Conservation (phyloP, 2,113 vertebrate genomes). For the Osmerus mordax region DNA sequence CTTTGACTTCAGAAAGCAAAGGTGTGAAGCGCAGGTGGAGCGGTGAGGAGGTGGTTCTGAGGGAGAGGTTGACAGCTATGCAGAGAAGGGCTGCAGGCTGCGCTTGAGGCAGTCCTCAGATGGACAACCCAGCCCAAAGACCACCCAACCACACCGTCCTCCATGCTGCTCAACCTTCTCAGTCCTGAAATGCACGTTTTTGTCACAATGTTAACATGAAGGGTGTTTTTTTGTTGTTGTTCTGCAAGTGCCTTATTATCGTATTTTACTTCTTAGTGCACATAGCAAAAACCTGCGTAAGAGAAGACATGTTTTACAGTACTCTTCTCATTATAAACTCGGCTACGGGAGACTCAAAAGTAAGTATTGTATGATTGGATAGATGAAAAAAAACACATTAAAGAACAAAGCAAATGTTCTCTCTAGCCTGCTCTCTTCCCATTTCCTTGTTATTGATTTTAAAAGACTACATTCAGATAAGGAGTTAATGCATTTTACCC, state of each 20-base stretch:
- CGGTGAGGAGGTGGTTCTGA: conserved; percentile 33
- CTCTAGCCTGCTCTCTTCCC: conserved; percentile 17
- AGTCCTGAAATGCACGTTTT: no score
- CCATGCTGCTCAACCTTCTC: no score
- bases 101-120: conserved; percentile 55
- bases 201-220: no score
- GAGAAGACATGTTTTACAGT: no score
- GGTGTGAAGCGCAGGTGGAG: conserved; percentile 43
- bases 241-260: no score
- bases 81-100: conserved; percentile 54
- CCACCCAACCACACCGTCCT: no score
- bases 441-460: conserved; percentile 56
- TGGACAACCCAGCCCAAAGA: conserved; percentile 35
- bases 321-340: no score
- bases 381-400: background rate
- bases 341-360: no score
- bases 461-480: conserved; percentile 33
- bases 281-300: no score
- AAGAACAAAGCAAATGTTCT: background rate
- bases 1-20: conserved; percentile 29
- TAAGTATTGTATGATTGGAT: background rate
- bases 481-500: conserved; percentile 34
- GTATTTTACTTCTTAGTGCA: no score
- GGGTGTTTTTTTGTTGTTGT: no score
- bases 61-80: conserved; percentile 44